Base-by-base conservation (phyloP, 2,797 vertebrate genomes). In the Phylloscopus collybita region DNA sequence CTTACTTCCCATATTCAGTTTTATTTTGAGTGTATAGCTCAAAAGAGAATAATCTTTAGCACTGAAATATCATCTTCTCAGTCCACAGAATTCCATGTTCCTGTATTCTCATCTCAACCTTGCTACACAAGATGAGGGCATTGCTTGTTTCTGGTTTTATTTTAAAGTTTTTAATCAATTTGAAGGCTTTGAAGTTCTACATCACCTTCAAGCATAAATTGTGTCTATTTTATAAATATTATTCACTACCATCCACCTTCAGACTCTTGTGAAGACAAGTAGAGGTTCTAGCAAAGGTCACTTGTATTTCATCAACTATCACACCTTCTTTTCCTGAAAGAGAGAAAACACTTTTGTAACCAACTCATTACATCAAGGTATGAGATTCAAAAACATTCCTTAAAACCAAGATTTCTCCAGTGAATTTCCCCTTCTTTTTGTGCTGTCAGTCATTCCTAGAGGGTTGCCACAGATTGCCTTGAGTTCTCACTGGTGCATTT, bases 151-250 rank as follows among this genome's bases (percentile, higher is more conserved):
- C 38, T 72, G 11, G 6, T 51, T 86, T 73, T 45, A 36, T 78
- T 94, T 86, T 57, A 2, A 44, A 34, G 30, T 21, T 94, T 86
- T 95, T 54, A 50, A 92, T 76, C 5, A 36, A 4, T 47, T 40
- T 83, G 61, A 89, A 86, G 71, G 66, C 64, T 95, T 10, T 38
- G 59, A 94, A 72, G 70, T 65, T 86, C 71, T 79, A 70, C 53
- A 79, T 82, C 92, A 92, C 80, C 90, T 96, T 86, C 64, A 75
- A 88, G 47, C 13, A 73, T 84, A 80, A 88, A 79, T 40, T 84
- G 34, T 32, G 18, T 81, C 42, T 76, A 4, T 82, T 90, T 80
- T 26, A 80, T 86, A 75, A 60, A 62, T 38, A 26, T 4, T 22
- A 51, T 82, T 90, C 59, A 61, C 89, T 64, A 53, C 36, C 56